Evolutionary conservation across 30 jellyfish, hydroid and myxozoan genomes (phyloP).

Genomic region (Hydra vulgaris): DNA sequence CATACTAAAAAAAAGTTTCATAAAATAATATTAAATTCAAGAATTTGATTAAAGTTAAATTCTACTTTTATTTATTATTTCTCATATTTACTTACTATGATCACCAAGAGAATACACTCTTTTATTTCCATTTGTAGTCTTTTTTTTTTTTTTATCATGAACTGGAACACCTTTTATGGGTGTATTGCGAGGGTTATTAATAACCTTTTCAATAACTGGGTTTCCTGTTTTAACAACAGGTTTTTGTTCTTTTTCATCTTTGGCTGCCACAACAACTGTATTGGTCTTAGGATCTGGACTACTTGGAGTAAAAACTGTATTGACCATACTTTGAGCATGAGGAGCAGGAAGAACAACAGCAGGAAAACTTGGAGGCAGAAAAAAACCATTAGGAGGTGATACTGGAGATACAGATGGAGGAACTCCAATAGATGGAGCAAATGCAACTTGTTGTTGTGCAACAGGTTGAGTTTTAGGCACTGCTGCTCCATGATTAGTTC

Average conservation of each 20-base stretch:
- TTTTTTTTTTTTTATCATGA: constrained; percentile 16
- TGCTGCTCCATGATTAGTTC: constrained; percentile 7
- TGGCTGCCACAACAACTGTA: neutral
- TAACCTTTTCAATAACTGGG: constrained; percentile 24
- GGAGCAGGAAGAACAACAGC: constrained; percentile 18
- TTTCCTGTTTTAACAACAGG: neutral
- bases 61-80: no score
- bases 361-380: neutral
- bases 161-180: constrained; percentile 26
- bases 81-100: constrained; percentile 50
- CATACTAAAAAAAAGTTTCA: no score
- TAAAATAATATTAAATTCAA: no score
- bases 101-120: constrained; percentile 96
- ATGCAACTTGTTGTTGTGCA: neutral
- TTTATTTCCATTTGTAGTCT: constrained; percentile 51
- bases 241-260: constrained; percentile 12
- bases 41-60: no score
- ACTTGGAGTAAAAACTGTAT: constrained; percentile 15
- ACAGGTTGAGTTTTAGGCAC: constrained; percentile 14
- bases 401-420: constrained; percentile 7
- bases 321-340: constrained; percentile 4
- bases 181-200: constrained; percentile 29
- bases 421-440: neutral
- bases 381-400: constrained; percentile 8
- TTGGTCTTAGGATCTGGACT: neutral